Evolutionary conservation across 2,888 invertebrate genomes (phyloP), one percentile per base, ranked within the genome.

Genomic region (Drosophila infuscata): DNA sequence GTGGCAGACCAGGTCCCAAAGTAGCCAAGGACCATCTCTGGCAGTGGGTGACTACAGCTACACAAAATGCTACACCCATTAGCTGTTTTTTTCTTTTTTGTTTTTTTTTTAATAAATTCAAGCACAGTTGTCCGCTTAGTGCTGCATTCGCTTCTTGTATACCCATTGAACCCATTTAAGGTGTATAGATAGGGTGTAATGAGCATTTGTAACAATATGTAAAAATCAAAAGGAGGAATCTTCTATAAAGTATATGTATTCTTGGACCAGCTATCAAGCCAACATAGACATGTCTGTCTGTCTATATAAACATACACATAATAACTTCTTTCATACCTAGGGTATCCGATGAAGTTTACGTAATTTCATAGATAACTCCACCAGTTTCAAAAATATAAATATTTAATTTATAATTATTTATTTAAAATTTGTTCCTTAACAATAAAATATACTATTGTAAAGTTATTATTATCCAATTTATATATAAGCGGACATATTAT

Each of bases 31-130:
- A 72, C 63, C 57, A 51, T 43, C 53, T 52, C 49, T 61, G 49
- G 67, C 43, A 48, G n/a, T 41, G 59, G 62, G 56, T 70, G 54
- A 36, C 33, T 48, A 25, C 46, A 46, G 52, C 20, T 25, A 32
- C 58, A 76, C 70, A 70, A 76, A 89, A 84, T 84, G 88, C 78
- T 70, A 79, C 70, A 79, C 73, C 88, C 87, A 87, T 87, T 87
- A 88, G 83, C 77, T 65, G 71, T 72, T 46, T 4, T 8, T 33
- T 20, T 33, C 41, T 32, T 38, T 72, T 46, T 4, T n/a, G n/a
- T n/a, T 8, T 33, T 20, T 33, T 57, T 32, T 38, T 56, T 75
- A 76, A 80, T 89, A 88, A 89, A 87, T 83, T 74, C 77, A 62
- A 87, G 84, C 85, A 76, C 87, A 83, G 83, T 86, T 83, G 76